Conservation (phyloP, 2,113 vertebrate genomes). For the Lota lota region DNA sequence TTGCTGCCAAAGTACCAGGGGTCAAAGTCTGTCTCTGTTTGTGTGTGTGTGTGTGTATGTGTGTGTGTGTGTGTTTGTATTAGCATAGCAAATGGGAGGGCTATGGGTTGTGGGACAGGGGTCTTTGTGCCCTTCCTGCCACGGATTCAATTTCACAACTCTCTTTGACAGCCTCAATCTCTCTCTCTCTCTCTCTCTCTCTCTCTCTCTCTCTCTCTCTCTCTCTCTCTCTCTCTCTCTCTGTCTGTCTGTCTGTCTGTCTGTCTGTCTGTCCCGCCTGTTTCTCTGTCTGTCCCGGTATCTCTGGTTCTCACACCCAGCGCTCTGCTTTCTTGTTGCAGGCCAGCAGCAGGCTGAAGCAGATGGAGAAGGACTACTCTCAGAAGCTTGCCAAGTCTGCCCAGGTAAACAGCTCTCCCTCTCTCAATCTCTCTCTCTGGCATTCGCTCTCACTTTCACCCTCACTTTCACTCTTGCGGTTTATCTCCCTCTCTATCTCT, state of each 20-base stretch:
- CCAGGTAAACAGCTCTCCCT: slow-evolving; percentile 81
- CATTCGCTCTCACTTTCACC: slow-evolving; percentile 4
- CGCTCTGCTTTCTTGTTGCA: slow-evolving; percentile 67
- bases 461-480: background rate
- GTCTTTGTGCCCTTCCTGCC: slow-evolving; percentile 58
- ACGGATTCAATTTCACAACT: slow-evolving; percentile 68
- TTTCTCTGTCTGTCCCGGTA: slow-evolving; percentile 45
- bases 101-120: slow-evolving; percentile 15
- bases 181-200: slow-evolving; percentile 17
- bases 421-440: slow-evolving; percentile 14
- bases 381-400: slow-evolving; percentile 83
- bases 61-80: background rate
- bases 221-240: slow-evolving; percentile 31
- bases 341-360: slow-evolving; percentile 84
- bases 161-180: background rate
- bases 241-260: slow-evolving; percentile 51
- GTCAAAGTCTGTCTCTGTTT: slow-evolving; percentile 70
- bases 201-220: slow-evolving; percentile 47
- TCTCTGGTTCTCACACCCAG: slow-evolving; percentile 48
- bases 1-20: slow-evolving; percentile 74
- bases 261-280: slow-evolving; percentile 44
- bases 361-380: slow-evolving; percentile 83
- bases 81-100: background rate
- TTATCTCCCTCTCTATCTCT: too few species aligned
- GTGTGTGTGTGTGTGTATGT: background rate